phyloP scores from a whole-genome alignment of 1,140 invertebrate species.

The Halotydeus destructor region DNA sequence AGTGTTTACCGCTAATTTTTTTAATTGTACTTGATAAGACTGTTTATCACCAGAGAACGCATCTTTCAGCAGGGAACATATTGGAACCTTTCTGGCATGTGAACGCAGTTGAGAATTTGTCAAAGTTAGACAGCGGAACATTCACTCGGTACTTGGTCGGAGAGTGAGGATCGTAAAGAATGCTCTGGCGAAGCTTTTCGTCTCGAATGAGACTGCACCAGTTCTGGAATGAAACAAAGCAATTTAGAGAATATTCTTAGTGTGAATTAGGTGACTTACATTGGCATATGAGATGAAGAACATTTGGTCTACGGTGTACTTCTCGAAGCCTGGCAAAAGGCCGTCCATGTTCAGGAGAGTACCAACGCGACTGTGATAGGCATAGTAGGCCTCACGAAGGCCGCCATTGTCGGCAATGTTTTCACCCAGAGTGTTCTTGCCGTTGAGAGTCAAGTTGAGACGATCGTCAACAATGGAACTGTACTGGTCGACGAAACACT shows the following conservation, averaged over 20 bases:
- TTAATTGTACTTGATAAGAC: no score
- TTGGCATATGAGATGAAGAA: conserved; percentile 18
- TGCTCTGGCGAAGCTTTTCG: conserved; percentile 2
- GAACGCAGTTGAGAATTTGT: conserved; percentile 60
- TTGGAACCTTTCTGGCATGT: no score
- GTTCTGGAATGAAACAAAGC: conserved; percentile 6
- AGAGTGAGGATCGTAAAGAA: conserved; percentile 19
- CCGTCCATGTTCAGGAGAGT: no score
- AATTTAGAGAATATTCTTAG: conserved; percentile 1
- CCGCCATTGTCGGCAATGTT: conserved; percentile 36
- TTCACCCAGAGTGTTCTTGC: conserved; percentile 21
- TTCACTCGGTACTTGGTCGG: conserved; percentile 26
- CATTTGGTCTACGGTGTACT: conserved; percentile 14
- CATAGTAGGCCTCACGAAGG: no score
- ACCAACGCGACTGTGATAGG: no score
- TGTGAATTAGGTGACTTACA: conserved; percentile 8
- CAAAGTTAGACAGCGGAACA: conserved; percentile 50
- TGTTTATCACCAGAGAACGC: no score
- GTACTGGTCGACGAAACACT: conserved; percentile 10
- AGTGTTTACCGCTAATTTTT: no score
- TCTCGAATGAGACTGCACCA: conserved; percentile 15
- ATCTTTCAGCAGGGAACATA: no score
- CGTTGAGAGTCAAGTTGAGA: conserved; percentile 30
- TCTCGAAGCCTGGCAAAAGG: conserved; percentile 9
- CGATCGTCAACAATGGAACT: neutral